Evolutionary conservation across 2,888 invertebrate species (phyloP).

Genomic region (Sacculina carcini): DNA sequence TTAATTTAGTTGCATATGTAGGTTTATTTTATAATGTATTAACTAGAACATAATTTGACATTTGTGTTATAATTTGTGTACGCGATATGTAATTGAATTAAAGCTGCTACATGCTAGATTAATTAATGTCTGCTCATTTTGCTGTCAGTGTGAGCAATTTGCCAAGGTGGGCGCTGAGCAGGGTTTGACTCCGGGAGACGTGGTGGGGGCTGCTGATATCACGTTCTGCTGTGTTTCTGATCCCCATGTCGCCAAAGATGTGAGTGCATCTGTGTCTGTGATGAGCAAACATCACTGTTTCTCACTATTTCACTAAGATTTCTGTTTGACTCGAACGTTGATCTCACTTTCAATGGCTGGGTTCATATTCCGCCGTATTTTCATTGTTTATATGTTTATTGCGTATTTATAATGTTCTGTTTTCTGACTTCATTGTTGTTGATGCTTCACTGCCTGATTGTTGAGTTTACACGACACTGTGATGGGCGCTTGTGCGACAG

Average conservation of each 20-base stretch:
- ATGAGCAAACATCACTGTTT: not conserved
- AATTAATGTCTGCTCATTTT: no score
- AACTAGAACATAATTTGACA: no score
- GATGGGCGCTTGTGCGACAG: conserved; percentile 26
- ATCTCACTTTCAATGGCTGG: not conserved
- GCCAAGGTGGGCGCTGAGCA: conserved; percentile 59
- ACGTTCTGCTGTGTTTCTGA: conserved; percentile 88
- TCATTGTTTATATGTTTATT: not conserved
- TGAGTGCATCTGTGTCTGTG: conserved; percentile 23
- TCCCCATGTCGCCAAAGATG: conserved; percentile 76
- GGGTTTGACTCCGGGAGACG: conserved; percentile 71
- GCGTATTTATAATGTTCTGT: not conserved
- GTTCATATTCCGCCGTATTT: not conserved
- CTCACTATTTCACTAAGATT: not conserved
- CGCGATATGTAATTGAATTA: no score
- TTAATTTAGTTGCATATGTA: no score
- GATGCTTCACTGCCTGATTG: not conserved
- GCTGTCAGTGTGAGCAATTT: conserved; percentile 49
- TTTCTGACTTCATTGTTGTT: not conserved
- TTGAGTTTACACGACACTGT: not conserved
- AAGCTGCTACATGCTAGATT: no score
- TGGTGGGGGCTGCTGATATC: conserved; percentile 68
- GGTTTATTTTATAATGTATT: no score
- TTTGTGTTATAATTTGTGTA: no score
- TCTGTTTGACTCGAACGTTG: not conserved